Evolutionary conservation across 2,888 invertebrate genomes (phyloP), one percentile per base, ranked within the genome.

Genomic region (Gastrophysa polygoni): DNA sequence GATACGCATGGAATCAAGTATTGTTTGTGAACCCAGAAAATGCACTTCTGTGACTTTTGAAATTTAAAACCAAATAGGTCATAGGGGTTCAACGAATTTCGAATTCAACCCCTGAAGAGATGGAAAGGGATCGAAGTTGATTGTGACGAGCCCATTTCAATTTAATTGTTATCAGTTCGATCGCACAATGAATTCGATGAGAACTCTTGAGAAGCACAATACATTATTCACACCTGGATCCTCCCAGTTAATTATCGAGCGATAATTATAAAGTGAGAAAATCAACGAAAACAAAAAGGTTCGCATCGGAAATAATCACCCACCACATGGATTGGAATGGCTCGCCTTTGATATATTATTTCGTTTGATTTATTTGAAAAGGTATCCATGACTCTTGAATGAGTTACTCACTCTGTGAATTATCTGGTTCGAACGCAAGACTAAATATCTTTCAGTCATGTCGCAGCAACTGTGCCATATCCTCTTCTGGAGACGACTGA

Each of bases 281-380:
- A 69, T 65, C 56, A 57, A 62, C 54, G 57, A 65, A 64, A 77
- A 78, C 75, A 38, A 76, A 78, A 77, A 76, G 75, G 77, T 49
- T 59, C 63, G 43, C 57, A 56, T 32, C 52, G 58, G 49, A 61
- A 57, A 61, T 55, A 52, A 64, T 61, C 55, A 58, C 55, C 60
- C 60, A 54, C 57, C 57, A 60, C 51, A 32, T 38, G 38, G 38
- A 38, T 38, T 38, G 38, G 38, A 38, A 38, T 38, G 38, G 4
- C 38, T 38, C 14, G 38, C 38, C n/a, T 38, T 38, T 38, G 38
- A 38, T 38, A 38, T 38, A 38, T 38, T 38, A 38, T 38, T 38
- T 6, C 38, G 11, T 38, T 38, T 38, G 38, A 38, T 38, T 38
- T 38, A 38, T 38, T 38, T 14, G 3, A 14, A 38, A 38, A n/a